phyloP scores from a whole-genome alignment of 2,888 invertebrate genomes.

The Lithophane ornitopus region DNA sequence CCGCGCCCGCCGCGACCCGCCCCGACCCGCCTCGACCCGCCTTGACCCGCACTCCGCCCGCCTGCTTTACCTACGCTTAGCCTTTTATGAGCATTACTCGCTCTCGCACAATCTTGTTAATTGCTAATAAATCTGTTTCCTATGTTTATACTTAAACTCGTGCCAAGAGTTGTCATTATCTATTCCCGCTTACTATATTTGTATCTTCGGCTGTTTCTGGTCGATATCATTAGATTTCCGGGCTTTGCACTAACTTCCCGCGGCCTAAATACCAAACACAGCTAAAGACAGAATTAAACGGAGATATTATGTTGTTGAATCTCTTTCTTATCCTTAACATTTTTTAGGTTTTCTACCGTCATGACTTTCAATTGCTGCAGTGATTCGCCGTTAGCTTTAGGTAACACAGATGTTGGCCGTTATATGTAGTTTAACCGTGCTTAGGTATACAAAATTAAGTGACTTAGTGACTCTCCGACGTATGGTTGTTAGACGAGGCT shows the following conservation, averaged over 20 bases:
- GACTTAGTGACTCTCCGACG: not conserved
- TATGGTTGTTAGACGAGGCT: not conserved
- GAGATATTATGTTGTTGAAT: not conserved
- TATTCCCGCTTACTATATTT: constrained; percentile 31
- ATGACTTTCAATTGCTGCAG: not conserved
- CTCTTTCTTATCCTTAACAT: not conserved
- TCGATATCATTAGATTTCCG: constrained; percentile 32
- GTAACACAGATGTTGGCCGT: not conserved
- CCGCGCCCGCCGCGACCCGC: constrained; percentile 50
- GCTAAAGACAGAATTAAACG: not conserved
- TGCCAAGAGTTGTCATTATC: constrained; percentile 52
- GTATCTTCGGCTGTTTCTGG: constrained; percentile 15
- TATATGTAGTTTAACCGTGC: not conserved
- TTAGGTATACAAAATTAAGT: not conserved
- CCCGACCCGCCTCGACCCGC: constrained; percentile 6
- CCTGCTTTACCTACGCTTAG: constrained; percentile 45
- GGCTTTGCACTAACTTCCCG: constrained; percentile 13
- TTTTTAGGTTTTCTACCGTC: not conserved
- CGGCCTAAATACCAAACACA: constrained; percentile 27
- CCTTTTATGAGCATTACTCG: constrained; percentile 75
- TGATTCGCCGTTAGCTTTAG: not conserved
- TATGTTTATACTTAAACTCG: constrained; percentile 8
- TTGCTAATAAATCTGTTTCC: constrained; percentile 18
- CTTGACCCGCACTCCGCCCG: constrained; percentile 3
- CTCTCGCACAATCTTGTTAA: constrained; percentile 21